phyloP scores from a whole-genome alignment of 2,797 vertebrate genomes.

The Silurus lanzhouensis region DNA sequence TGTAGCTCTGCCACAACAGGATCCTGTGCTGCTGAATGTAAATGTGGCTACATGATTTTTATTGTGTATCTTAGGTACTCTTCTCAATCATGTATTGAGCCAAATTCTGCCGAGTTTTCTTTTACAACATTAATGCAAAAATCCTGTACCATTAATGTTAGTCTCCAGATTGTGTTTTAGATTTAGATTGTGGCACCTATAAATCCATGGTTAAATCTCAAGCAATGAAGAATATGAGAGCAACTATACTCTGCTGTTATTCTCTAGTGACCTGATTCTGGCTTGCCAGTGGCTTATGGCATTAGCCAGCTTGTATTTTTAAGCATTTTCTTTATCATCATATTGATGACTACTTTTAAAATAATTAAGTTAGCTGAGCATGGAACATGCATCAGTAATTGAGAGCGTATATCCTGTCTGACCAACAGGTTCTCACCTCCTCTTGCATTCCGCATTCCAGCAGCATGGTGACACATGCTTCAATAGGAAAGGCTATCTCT shows the following conservation, averaged over 20 bases:
- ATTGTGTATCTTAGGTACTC: no score
- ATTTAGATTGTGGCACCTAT: not conserved
- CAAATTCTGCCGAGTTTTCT: no score
- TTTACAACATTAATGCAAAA: not conserved
- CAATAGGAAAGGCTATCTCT: constrained; percentile 96
- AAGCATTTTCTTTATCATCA: constrained; percentile 1
- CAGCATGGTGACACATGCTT: constrained; percentile 97
- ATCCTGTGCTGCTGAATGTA: not conserved
- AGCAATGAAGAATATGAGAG: not conserved
- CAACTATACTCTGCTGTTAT: not conserved
- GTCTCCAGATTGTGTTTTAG: not conserved
- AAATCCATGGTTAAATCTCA: not conserved
- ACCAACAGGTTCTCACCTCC: constrained; percentile 78
- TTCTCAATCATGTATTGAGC: not conserved
- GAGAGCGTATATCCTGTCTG: not conserved
- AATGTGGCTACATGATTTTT: not conserved
- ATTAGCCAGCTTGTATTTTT: not conserved
- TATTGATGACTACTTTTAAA: not conserved
- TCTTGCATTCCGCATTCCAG: constrained; percentile 97
- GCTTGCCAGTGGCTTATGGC: not conserved
- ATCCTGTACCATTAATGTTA: no score
- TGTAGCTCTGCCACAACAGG: not conserved
- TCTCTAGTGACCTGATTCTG: not conserved
- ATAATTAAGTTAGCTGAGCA: no score
- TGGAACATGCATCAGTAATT: not conserved